Percentiles rank a stretch among this genome's conserved stretches.
These are phyloP conservation scores for Florisuga fusca DNA, from an alignment of 2,797 vertebrate genomes.

Conservation along the genomic window DNA sequence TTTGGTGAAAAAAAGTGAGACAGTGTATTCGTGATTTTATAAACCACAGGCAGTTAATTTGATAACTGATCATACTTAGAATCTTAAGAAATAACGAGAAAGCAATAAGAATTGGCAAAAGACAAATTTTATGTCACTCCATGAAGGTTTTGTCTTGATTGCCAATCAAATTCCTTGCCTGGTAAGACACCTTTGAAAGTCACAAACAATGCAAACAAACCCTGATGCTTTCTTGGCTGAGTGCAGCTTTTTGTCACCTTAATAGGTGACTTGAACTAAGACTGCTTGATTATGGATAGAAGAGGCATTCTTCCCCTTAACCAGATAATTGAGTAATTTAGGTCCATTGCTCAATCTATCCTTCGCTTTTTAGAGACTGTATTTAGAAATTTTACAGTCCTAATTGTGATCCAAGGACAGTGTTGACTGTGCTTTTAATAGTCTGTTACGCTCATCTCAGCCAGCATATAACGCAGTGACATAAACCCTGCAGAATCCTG, in stretches of 20 bases:
- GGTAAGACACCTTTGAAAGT: not conserved
- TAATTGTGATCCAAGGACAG: not conserved
- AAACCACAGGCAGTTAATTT: not conserved
- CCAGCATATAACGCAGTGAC: not conserved
- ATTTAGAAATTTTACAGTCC: conserved; percentile 3
- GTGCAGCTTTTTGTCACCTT: not conserved
- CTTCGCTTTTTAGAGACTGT: not conserved
- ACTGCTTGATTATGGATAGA: not conserved
- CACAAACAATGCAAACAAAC: not conserved
- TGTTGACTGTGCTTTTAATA: not conserved
- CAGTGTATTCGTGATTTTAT: not conserved
- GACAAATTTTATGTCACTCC: not conserved
- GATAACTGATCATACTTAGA: not conserved
- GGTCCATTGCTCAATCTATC: not conserved
- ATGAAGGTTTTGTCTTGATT: not conserved
- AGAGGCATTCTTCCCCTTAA: not conserved
- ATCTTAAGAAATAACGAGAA: not conserved
- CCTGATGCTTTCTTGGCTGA: not conserved
- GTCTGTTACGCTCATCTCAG: not conserved
- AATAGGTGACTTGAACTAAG: not conserved
- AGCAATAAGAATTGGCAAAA: not conserved
- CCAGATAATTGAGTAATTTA: not conserved
- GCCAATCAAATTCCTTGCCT: not conserved
- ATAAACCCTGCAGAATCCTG: conserved; percentile 10
- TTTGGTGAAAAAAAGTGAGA: not conserved